phyloP scores from a whole-genome alignment of 1,140 invertebrate genomes.

The Ceratosolen solmsi region DNA sequence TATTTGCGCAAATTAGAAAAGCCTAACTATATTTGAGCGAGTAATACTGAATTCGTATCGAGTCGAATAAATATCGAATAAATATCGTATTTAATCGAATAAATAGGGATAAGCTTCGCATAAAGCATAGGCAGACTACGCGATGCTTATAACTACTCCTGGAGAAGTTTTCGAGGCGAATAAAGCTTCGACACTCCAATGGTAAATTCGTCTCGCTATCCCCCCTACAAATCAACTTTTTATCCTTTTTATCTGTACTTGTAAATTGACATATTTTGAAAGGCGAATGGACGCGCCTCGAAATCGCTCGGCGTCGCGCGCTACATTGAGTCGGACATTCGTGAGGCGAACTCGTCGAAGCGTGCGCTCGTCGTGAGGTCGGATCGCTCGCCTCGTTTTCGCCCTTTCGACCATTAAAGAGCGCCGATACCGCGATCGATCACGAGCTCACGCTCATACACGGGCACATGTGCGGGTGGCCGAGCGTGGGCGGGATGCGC shows the following conservation, averaged over 20 bases:
- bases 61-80: too few species aligned
- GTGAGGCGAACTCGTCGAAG: background rate
- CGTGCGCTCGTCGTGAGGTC: conserved; percentile 7
- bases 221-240: too few species aligned
- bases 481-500: background rate
- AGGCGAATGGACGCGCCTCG: background rate
- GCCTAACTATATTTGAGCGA: too few species aligned
- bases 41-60: too few species aligned
- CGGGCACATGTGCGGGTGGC: too few species aligned
- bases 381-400: conserved; percentile 2
- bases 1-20: background rate
- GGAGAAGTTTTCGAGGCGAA: too few species aligned
- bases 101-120: too few species aligned
- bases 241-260: background rate
- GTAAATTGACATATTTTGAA: background rate
- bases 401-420: conserved; percentile 36
- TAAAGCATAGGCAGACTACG: too few species aligned
- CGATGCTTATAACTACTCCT: too few species aligned
- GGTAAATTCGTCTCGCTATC: too few species aligned
- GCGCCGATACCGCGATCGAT: conserved; percentile 31
- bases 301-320: background rate
- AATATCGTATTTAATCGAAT: too few species aligned
- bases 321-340: background rate
- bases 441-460: background rate
- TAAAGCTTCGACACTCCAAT: too few species aligned